phyloP scores from a whole-genome alignment of 2,888 invertebrate species.

The Drosophila paramelanica region DNA sequence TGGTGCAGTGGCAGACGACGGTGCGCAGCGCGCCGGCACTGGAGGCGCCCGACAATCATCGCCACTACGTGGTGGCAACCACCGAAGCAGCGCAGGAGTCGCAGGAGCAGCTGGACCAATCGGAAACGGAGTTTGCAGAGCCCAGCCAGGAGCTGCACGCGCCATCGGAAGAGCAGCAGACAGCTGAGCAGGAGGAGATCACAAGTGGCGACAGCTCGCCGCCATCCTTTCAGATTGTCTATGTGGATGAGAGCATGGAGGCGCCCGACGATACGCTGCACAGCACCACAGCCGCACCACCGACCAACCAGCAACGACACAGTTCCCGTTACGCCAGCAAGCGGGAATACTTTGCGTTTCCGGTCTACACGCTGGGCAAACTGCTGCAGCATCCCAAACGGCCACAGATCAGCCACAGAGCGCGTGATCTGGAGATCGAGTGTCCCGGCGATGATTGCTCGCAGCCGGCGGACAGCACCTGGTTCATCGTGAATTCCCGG shows the following conservation, averaged over 20 bases:
- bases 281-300: slow-evolving; percentile 21
- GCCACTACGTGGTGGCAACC: slow-evolving; percentile 24
- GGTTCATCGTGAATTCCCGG: slow-evolving; percentile 82
- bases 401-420: neutral
- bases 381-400: slow-evolving; percentile 51
- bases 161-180: neutral
- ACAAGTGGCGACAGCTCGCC: slow-evolving; percentile 14
- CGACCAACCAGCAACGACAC: slow-evolving; percentile 23
- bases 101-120: neutral
- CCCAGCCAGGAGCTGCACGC: neutral
- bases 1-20: slow-evolving; percentile 66
- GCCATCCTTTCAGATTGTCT: slow-evolving; percentile 68
- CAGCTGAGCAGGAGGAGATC: neutral
- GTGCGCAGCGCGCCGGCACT: slow-evolving; percentile 24
- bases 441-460: slow-evolving; percentile 13
- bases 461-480: slow-evolving; percentile 52
- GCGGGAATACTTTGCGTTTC: slow-evolving; percentile 76
- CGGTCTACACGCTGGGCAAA: slow-evolving; percentile 75
- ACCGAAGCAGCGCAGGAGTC: slow-evolving; percentile 1
- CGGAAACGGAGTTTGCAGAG: slow-evolving; percentile 5
- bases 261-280: slow-evolving; percentile 42
- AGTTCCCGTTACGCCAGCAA: slow-evolving; percentile 71
- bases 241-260: slow-evolving; percentile 75
- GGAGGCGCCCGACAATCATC: slow-evolving; percentile 66
- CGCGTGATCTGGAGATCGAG: neutral